These are phyloP conservation scores for Dipodomys merriami DNA, from an alignment of 2,113 vertebrate genomes.

Conservation along the genomic window DNA sequence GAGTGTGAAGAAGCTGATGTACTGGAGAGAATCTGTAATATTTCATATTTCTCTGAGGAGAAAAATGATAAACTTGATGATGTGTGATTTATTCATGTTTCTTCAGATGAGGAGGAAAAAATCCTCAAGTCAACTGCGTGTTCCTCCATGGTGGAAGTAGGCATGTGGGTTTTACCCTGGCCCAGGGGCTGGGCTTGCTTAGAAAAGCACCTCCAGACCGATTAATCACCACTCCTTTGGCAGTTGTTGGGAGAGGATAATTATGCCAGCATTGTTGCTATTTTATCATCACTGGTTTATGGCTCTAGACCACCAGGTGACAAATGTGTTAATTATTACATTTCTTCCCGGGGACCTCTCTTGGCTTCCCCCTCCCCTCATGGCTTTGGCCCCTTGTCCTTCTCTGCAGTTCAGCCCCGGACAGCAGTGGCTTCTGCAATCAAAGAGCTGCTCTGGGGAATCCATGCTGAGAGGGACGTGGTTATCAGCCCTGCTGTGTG, in stretches of 20 bases:
- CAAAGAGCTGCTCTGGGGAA: constrained; percentile 54
- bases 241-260: constrained; percentile 55
- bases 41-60: constrained; percentile 87
- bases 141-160: constrained; percentile 66
- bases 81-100: constrained; percentile 87
- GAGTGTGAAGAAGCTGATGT: constrained; percentile 87
- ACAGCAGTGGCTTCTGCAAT: constrained; percentile 63
- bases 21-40: constrained; percentile 85
- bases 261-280: constrained; percentile 61
- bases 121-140: constrained; percentile 79
- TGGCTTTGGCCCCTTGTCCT: constrained; percentile 46
- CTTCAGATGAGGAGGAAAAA: constrained; percentile 81
- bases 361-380: background rate
- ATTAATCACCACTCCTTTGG: constrained; percentile 73
- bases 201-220: constrained; percentile 64
- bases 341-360: constrained; percentile 41
- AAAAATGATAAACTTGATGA: constrained; percentile 86
- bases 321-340: constrained; percentile 63
- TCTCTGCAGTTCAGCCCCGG: constrained; percentile 60
- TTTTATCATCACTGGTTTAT: constrained; percentile 61
- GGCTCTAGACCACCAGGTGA: constrained; percentile 62
- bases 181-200: constrained; percentile 71
- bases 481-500: constrained; percentile 68
- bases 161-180: constrained; percentile 69
- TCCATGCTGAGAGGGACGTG: constrained; percentile 63